Conservation (phyloP, 2,113 vertebrate species). For the Candoia aspera region DNA sequence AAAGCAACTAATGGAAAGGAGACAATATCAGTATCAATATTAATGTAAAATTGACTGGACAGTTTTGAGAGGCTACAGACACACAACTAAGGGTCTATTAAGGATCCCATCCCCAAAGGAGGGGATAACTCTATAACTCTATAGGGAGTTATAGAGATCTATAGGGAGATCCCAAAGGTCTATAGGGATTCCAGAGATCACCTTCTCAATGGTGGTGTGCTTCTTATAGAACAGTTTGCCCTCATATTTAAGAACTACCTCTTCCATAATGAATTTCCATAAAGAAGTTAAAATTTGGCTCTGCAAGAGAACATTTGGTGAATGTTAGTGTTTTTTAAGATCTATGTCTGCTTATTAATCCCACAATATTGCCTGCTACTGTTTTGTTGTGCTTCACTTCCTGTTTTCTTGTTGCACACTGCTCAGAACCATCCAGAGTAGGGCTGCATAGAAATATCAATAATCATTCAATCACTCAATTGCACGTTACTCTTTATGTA, state of each 20-base stretch:
- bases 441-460: background rate
- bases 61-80: background rate
- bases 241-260: background rate
- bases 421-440: background rate
- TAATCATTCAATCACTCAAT: background rate
- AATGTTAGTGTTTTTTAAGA: background rate
- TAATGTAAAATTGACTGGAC: background rate
- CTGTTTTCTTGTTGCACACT: background rate
- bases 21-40: background rate
- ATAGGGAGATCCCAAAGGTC: background rate
- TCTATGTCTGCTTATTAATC: background rate
- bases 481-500: background rate
- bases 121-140: no score
- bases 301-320: background rate
- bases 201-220: background rate
- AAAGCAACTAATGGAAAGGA: background rate
- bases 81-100: background rate
- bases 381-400: no score
- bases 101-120: background rate
- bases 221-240: background rate
- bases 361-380: no score
- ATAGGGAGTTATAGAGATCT: background rate
- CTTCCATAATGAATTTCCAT: background rate
- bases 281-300: background rate
- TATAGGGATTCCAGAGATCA: background rate